These are phyloP conservation scores for Oxytorus armatus DNA, from an alignment of 2,888 invertebrate genomes.

Conservation along the genomic window DNA sequence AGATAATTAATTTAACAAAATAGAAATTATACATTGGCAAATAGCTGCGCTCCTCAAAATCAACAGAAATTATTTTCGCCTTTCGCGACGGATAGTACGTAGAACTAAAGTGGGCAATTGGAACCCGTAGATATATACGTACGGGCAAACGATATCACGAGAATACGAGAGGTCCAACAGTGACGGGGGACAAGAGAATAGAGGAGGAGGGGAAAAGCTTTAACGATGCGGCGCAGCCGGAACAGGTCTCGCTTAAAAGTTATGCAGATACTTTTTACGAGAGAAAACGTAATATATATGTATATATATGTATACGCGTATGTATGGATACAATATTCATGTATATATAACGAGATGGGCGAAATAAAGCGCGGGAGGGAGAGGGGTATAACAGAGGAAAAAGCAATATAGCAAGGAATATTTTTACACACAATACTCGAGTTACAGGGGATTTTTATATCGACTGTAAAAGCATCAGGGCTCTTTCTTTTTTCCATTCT, in stretches of 20 bases:
- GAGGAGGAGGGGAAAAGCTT: slow-evolving; percentile 32
- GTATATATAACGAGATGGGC: slow-evolving; percentile 33
- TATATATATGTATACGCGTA: background rate
- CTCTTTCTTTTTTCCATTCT: slow-evolving; percentile 42
- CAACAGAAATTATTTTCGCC: too few relatives aligned
- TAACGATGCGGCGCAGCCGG: slow-evolving; percentile 60
- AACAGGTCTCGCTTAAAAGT: slow-evolving; percentile 67
- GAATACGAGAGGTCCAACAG: slow-evolving; percentile 9
- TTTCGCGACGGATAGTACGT: background rate
- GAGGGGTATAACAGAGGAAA: slow-evolving; percentile 43
- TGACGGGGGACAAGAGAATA: background rate
- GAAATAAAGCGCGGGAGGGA: background rate
- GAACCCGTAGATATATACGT: slow-evolving; percentile 1
- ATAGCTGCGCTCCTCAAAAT: too few relatives aligned
- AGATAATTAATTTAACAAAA: too few relatives aligned
- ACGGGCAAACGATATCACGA: slow-evolving; percentile 27
- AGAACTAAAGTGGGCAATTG: slow-evolving; percentile 8
- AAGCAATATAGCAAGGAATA: slow-evolving; percentile 67
- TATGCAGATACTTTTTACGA: slow-evolving; percentile 70
- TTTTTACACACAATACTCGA: slow-evolving; percentile 68
- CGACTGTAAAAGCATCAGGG: slow-evolving; percentile 66
- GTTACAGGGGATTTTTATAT: slow-evolving; percentile 68
- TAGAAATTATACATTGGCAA: too few relatives aligned
- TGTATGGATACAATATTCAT: background rate
- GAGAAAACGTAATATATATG: slow-evolving; percentile 40